These are phyloP conservation scores for Drosophila ochracea DNA, from an alignment of 2,888 invertebrate genomes.

Conservation along the genomic window DNA sequence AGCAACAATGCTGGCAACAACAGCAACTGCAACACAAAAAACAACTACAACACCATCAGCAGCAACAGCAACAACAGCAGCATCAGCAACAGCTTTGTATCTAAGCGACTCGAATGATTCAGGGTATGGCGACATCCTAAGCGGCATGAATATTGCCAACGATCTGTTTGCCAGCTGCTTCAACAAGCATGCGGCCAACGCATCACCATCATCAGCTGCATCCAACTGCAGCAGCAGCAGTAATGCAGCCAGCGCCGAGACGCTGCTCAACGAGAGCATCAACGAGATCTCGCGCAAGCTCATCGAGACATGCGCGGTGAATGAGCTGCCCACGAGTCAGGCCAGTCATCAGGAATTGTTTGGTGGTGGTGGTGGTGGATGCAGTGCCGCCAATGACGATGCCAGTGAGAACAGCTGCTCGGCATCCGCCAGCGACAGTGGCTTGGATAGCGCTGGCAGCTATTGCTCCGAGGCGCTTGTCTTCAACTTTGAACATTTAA, in stretches of 20 bases:
- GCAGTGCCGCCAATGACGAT: constrained; percentile 4
- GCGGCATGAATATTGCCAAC: constrained; percentile 84
- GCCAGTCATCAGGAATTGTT: background rate
- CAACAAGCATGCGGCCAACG: constrained; percentile 25
- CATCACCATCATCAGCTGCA: constrained; percentile 7
- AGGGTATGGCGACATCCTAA: constrained; percentile 83
- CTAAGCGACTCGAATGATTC: constrained; percentile 80
- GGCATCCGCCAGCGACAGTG: constrained; percentile 76
- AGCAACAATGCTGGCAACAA: constrained; percentile 14
- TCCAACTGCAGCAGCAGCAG: constrained; percentile 9
- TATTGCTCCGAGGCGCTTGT: constrained; percentile 81
- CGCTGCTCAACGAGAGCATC: constrained; percentile 84
- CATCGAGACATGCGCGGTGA: constrained; percentile 84
- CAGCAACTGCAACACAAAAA: constrained; percentile 24
- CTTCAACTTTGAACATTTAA: constrained; percentile 84
- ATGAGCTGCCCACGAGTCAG: constrained; percentile 52
- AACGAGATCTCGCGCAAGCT: constrained; percentile 85
- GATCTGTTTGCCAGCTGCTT: constrained; percentile 82
- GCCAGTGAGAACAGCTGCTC: constrained; percentile 56
- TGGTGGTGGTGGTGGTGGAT: constrained; percentile 3
- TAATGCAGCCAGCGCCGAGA: constrained; percentile 60
- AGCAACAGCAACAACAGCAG: constrained; percentile 14
- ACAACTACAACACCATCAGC: constrained; percentile 17
- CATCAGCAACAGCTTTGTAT: constrained; percentile 49
- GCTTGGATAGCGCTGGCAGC: constrained; percentile 82